Evolutionary conservation across 2,888 invertebrate species (phyloP), one percentile per base, ranked within the genome.

Genomic region (Autographa gamma): DNA sequence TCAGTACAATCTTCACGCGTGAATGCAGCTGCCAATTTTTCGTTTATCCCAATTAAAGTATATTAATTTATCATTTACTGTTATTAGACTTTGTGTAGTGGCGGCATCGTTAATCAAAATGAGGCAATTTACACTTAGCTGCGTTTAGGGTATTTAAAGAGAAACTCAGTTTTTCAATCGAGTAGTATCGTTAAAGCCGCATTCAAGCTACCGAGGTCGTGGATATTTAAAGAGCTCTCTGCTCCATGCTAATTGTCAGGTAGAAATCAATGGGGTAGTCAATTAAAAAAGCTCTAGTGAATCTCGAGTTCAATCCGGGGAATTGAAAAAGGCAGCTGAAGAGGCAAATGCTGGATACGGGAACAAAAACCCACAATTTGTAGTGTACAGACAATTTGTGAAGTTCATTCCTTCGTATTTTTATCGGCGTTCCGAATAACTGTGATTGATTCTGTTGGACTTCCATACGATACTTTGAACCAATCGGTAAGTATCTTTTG

Each of bases 321-420:
- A 14, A 62, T 48, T 48, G 25, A 19, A 62, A 43, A 61, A 38
- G 19, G 41, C 52, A 52, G 14, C 13, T 19, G 41, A 41, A 16
- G n/a, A n/a, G 48, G 25, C 8, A n/a, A 48, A 14, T 25, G 25
- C 54, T 19, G 25, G 8, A 11, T 16, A 19, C 7, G 1, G 2
- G 43, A 62, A 31, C 8, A 48, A 62, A 43, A 48, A 16, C n/a
- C n/a, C 8, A n/a, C 14, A 41, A 13, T 16, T 32, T 13, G 54
- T 19, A 19, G 34, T 34, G n/a, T 31, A 34, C 2, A 2, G 25
- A 25, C 25, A 18, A 2, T 8, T 48, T 54, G 32, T 54, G 14
- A 18, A n/a, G n/a, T 54, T 63, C n/a, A 63, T 54, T 34, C 32
- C n/a, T 32, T 52, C 32, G 32, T 32, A 32, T 34, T 63, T 32